Conservation (phyloP, 2,113 vertebrate species). For the Rissa tridactyla region DNA sequence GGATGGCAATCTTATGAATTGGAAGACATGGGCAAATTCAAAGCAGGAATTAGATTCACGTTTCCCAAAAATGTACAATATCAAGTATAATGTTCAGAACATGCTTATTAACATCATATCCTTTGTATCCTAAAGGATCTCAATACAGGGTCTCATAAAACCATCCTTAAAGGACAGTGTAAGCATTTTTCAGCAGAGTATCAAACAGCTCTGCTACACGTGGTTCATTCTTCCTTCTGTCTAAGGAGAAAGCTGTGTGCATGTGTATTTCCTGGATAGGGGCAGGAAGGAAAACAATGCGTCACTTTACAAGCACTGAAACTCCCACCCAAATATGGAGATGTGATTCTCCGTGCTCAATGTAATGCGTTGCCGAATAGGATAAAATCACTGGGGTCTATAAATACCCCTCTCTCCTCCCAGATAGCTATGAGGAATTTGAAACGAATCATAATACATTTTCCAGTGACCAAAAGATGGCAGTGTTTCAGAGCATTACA, state of each 20-base stretch:
- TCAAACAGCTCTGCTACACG: not conserved
- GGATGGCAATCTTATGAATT: not conserved
- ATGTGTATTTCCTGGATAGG: not conserved
- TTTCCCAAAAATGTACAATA: not conserved
- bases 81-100: not conserved
- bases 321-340: not conserved
- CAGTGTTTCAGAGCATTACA: conserved; percentile 32
- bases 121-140: not conserved
- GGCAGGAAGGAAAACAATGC: not conserved
- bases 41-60: not conserved
- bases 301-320: not conserved
- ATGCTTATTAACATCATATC: not conserved
- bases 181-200: not conserved
- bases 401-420: not conserved
- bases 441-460: not conserved
- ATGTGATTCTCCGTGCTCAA: not conserved
- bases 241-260: not conserved
- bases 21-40: not conserved
- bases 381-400: not conserved
- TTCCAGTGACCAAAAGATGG: conserved; percentile 48
- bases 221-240: not conserved
- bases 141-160: not conserved
- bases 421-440: not conserved
- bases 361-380: not conserved
- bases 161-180: not conserved